These are phyloP conservation scores for Pangasius mekongensis DNA, from an alignment of 2,797 vertebrate species.

Conservation along the genomic window DNA sequence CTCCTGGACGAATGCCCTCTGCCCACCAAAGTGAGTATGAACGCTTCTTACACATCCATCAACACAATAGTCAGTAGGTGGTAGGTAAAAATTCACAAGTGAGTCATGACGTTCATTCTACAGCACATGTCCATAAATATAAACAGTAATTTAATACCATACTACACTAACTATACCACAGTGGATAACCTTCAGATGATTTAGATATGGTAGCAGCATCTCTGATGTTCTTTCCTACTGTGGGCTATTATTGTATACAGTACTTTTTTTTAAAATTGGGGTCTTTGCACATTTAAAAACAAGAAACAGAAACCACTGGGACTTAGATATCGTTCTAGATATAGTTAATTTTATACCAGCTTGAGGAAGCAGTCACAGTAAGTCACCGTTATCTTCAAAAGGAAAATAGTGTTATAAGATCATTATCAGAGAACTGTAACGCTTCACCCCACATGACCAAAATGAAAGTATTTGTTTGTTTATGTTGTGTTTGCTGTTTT, in stretches of 20 bases:
- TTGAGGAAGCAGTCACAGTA: neutral
- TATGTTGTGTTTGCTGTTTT: neutral
- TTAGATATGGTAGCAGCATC: neutral
- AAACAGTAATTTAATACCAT: neutral
- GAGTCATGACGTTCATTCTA: neutral
- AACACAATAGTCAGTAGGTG: neutral
- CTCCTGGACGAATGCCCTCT: slow-evolving; percentile 96
- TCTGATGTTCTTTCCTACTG: neutral
- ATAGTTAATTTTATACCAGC: no score
- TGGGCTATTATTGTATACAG: neutral
- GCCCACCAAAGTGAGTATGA: slow-evolving; percentile 90
- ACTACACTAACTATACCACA: neutral
- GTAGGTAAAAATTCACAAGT: neutral
- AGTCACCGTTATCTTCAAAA: neutral
- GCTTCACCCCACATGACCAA: neutral
- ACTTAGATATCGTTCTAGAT: neutral
- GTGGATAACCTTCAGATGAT: neutral
- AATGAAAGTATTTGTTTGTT: neutral
- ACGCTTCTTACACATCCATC: neutral
- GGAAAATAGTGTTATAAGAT: neutral
- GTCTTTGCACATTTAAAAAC: neutral
- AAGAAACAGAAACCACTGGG: neutral
- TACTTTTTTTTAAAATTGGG: neutral
- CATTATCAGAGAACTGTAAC: neutral
- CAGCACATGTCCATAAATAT: neutral